Evolutionary conservation across 1,140 invertebrate genomes (phyloP), one percentile per base, ranked within the genome.

Genomic region (Lordiphosa mommai): DNA sequence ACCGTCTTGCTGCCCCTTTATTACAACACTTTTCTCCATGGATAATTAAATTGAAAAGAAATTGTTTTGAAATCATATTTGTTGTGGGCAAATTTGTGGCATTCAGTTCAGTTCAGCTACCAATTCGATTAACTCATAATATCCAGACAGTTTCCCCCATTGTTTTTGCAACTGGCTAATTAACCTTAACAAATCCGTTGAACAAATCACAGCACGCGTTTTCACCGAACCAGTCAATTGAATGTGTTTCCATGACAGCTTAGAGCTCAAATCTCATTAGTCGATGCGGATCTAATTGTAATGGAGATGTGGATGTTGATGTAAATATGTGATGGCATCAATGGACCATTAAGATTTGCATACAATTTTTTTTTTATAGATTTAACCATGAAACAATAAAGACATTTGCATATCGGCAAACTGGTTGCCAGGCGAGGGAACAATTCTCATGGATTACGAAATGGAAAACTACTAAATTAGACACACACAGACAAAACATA

Each of bases 391-490:
- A 80, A 69, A 82, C 77, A 82, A 84, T 84, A 38, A 68, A 61
- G 49, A 20, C 16, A 82, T 84, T 82, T 69, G 77, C 77, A 82
- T 74, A 64, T 51, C 36, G 17, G 14, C n/a, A 9, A 51, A 23
- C 32, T 29, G 63, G 55, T 82, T 72, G 59, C 40, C 40, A 37
- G 40, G 60, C 27, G 13, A 14, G 30, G 56, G 49, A 48, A 46
- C 47, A 63, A 66, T 66, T 79, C 65, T 70, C 64, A 73, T 66
- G 63, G 53, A 53, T 67, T 82, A 64, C 67, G 72, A 77, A 67
- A 72, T 76, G 63, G 58, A 82, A 82, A 77, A 77, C 79, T 84
- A 82, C 77, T 82, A 69, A 82, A 82, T 82, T 82, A 84, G 67
- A 71, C 44, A 56, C 55, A 49, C 73, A 77, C 60, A 50, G 16